Evolutionary conservation across 2,888 invertebrate genomes (phyloP), one percentile per base, ranked within the genome.

Genomic region (Antheraea assamensis): DNA sequence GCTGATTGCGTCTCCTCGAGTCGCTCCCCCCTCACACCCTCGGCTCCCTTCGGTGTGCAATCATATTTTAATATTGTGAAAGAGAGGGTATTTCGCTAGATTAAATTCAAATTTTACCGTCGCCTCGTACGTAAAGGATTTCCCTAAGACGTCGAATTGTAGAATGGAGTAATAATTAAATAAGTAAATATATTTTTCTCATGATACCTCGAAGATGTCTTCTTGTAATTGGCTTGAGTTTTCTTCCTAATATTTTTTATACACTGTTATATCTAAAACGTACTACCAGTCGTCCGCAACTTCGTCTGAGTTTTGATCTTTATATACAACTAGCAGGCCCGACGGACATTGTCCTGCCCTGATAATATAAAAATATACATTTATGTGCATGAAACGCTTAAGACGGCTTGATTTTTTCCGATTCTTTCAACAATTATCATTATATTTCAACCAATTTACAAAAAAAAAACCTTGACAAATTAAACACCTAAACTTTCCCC

Each of bases 41-140:
- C 13, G 8, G 61, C 61, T 61, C 77, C 78, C 80, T 78, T 78
- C 81, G 79, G 77, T 77, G 81, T 84, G 87, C 89, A 91, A 89
- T 91, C 92, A 91, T 93, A 94, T 92, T 93, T 93, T 92, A 92
- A 94, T 93, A 93, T 92, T 88, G 90, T 87, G 90, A 90, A 89
- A 87, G 87, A 87, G 87, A 83, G 86, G 82, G 84, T 88, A 88
- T 88, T 88, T 85, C 87, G 88, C 86, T 85, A 88, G 90, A 92
- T 92, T 92, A 90, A 87, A 90, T 88, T 87, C 84, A 85, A 88
- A 88, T 88, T 87, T 87, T 86, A 84, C 77, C 76, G 75, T 72
- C 74, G 64, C 42, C 74, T 72, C 74, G 52, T 27, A 64, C 78
- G 77, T 73, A 75, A 77, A 79, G 77, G 77, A 79, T 77, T 79